Evolutionary conservation across 2,888 invertebrate species (phyloP).

Genomic region (Eristalinus sepulchralis): DNA sequence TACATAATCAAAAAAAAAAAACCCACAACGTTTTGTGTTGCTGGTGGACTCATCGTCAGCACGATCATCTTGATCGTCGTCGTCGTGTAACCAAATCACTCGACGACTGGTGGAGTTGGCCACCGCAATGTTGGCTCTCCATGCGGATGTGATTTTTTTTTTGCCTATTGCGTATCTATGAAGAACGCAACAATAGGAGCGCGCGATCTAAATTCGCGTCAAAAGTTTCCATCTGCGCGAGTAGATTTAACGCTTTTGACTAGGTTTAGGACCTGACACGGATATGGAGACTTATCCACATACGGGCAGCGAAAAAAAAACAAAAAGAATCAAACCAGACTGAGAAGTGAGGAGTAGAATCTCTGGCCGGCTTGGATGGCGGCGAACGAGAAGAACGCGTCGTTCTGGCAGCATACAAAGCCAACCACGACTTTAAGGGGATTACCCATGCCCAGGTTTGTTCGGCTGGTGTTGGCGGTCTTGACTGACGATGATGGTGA

Average conservation of each 20-base stretch:
- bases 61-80: slow-evolving; percentile 5
- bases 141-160: slow-evolving; percentile 63
- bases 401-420: background rate
- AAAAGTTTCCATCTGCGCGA: slow-evolving; percentile 8
- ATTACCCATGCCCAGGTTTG: slow-evolving; percentile 35
- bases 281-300: slow-evolving; percentile 49
- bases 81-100: slow-evolving; percentile 45
- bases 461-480: background rate
- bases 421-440: slow-evolving; percentile 31
- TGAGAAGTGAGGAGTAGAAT: slow-evolving; percentile 9
- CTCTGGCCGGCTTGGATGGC: background rate
- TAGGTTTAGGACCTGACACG: slow-evolving; percentile 42
- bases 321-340: slow-evolving; percentile 12
- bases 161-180: slow-evolving; percentile 48
- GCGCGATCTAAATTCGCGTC: slow-evolving; percentile 4
- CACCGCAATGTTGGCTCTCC: background rate
- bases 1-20: slow-evolving; percentile 46
- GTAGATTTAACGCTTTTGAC: slow-evolving; percentile 40
- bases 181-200: slow-evolving; percentile 34
- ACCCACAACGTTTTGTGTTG: background rate
- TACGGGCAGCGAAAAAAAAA: slow-evolving; percentile 29
- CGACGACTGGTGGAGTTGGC: background rate
- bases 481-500: background rate
- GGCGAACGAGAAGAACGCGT: background rate
- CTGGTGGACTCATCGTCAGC: slow-evolving; percentile 55